phyloP scores from a whole-genome alignment of 2,888 invertebrate species.

The Barypeithes pellucidus region DNA sequence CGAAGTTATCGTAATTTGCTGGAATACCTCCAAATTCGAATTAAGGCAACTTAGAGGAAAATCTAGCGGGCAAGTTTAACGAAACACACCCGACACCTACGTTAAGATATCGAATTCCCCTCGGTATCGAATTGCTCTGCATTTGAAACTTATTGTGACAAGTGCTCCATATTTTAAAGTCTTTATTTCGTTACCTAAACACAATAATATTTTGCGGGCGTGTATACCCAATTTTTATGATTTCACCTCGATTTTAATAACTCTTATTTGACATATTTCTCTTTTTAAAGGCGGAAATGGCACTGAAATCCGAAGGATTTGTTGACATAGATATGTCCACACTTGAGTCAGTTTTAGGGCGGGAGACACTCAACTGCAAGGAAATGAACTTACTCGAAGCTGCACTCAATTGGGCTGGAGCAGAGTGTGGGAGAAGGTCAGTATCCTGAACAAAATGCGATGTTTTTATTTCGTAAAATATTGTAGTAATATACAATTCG shows the following conservation, averaged over 20 bases:
- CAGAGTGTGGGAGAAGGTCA: slow-evolving; percentile 83
- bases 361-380: slow-evolving; percentile 96
- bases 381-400: slow-evolving; percentile 94
- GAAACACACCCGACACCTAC: too few species aligned
- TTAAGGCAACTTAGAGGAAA: too few species aligned
- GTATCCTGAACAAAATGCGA: not conserved
- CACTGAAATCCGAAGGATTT: slow-evolving; percentile 95
- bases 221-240: too few species aligned
- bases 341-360: slow-evolving; percentile 89
- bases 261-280: slow-evolving; percentile 10
- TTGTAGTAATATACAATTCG: too few species aligned
- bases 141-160: not conserved
- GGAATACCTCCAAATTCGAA: too few species aligned
- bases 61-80: too few species aligned
- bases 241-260: not conserved
- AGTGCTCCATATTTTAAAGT: not conserved
- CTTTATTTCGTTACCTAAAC: too few species aligned
- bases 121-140: too few species aligned
- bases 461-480: too few species aligned
- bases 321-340: slow-evolving; percentile 96
- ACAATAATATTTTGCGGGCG: too few species aligned
- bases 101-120: too few species aligned
- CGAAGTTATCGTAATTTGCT: too few species aligned
- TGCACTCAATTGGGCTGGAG: slow-evolving; percentile 93
- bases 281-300: slow-evolving; percentile 89